phyloP scores from a whole-genome alignment of 2,888 invertebrate species.

The Zaprionus bogoriensis region DNA sequence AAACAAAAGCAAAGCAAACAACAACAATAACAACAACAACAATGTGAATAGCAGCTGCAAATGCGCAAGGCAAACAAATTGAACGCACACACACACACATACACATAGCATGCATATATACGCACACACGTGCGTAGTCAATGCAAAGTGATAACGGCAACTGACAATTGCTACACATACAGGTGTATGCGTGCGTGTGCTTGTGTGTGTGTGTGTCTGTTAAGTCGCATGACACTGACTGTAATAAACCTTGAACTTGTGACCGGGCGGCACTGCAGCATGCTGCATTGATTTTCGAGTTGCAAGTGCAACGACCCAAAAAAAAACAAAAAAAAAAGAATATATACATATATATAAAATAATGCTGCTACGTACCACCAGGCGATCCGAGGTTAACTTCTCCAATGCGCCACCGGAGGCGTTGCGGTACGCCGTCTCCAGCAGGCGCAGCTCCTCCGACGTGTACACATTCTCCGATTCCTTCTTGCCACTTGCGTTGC shows the following conservation, averaged over 20 bases:
- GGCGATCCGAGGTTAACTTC: constrained; percentile 72
- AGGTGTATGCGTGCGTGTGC: not conserved
- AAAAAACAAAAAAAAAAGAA: not conserved
- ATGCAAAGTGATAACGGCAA: constrained; percentile 36
- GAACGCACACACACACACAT: constrained; percentile 6
- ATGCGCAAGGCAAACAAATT: constrained; percentile 47
- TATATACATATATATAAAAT: not conserved
- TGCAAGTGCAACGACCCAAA: constrained; percentile 43
- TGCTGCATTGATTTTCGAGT: constrained; percentile 58
- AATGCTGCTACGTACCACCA: constrained; percentile 65
- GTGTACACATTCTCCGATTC: constrained; percentile 68
- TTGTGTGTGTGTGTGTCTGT: not conserved
- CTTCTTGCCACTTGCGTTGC: constrained; percentile 57
- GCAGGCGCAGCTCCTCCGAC: constrained; percentile 69
- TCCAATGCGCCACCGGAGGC: constrained; percentile 70
- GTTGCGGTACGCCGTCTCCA: constrained; percentile 72
- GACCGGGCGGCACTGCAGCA: constrained; percentile 40
- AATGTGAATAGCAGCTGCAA: constrained; percentile 11
- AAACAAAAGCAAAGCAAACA: constrained; percentile 45
- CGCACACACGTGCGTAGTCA: constrained; percentile 10
- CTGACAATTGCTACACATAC: not conserved
- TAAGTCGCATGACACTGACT: constrained; percentile 38
- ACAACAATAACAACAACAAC: constrained; percentile 5
- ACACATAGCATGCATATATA: too few species aligned
- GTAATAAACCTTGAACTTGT: constrained; percentile 64